A percentile compares a stretch with the other conserved stretches of the same genome.
These are phyloP conservation scores for Cassiopea xamachana DNA, from an alignment of 30 jellyfish, hydroid and myxozoan genomes.

Conservation along the genomic window DNA sequence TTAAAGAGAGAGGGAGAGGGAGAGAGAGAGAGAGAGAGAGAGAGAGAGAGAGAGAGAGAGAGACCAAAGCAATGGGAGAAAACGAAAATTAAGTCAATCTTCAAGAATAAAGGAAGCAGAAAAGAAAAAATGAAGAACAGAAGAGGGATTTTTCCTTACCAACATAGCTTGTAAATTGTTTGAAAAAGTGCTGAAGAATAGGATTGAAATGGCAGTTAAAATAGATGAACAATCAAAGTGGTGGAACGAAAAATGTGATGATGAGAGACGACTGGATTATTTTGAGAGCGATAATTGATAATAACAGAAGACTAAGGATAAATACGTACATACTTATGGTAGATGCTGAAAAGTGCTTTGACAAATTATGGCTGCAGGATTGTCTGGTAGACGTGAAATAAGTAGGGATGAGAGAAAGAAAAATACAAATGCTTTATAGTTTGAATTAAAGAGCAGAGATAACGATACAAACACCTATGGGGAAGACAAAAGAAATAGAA, in stretches of 20 bases:
- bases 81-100: conserved; percentile 54
- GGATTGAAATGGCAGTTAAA: background rate
- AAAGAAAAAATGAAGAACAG: conserved; percentile 29
- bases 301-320: conserved; percentile 22
- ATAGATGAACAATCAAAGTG: conserved; percentile 38
- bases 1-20: background rate
- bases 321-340: conserved; percentile 27
- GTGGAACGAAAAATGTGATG: conserved; percentile 11
- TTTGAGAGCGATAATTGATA: conserved; percentile 34
- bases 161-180: conserved; percentile 32
- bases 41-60: background rate
- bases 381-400: conserved; percentile 17
- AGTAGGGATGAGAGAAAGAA: conserved; percentile 67
- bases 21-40: too few species aligned
- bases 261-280: conserved; percentile 40
- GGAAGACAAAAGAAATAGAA: conserved; percentile 6
- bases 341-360: conserved; percentile 66
- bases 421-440: background rate
- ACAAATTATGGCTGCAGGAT: conserved; percentile 53
- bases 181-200: conserved; percentile 29
- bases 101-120: conserved; percentile 45
- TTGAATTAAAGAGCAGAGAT: conserved; percentile 43
- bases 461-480: conserved; percentile 25
- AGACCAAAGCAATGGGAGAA: conserved; percentile 54
- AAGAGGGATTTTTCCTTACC: conserved; percentile 56